phyloP scores from a whole-genome alignment of 2,113 vertebrate genomes.

The Girardinichthys multiradiatus region DNA sequence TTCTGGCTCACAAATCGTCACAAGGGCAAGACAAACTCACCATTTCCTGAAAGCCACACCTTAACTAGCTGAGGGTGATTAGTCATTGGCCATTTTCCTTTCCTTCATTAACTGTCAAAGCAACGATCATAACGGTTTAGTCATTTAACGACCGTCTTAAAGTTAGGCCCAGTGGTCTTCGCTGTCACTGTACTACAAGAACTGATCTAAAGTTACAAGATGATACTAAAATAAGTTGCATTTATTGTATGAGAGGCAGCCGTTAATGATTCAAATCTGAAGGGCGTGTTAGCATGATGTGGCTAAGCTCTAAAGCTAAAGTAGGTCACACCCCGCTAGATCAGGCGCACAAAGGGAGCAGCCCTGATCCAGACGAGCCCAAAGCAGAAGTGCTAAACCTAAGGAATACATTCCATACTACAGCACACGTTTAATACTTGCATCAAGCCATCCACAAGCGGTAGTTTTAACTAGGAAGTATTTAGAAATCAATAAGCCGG shows the following conservation, averaged over 20 bases:
- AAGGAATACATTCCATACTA: neutral
- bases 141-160: neutral
- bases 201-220: no score
- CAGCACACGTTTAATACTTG: neutral
- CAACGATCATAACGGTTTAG: neutral
- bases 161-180: neutral
- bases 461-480: neutral
- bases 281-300: slow-evolving; percentile 56
- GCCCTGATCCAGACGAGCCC: slow-evolving; percentile 43
- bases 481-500: slow-evolving; percentile 39
- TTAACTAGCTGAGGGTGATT: slow-evolving; percentile 34
- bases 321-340: slow-evolving; percentile 85
- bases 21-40: slow-evolving; percentile 23
- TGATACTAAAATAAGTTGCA: neutral
- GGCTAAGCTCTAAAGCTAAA: slow-evolving; percentile 76
- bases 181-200: neutral
- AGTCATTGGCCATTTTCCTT: neutral
- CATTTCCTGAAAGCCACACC: slow-evolving; percentile 74
- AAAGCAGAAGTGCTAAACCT: slow-evolving; percentile 3
- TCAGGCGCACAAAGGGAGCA: slow-evolving; percentile 72
- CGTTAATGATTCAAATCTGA: slow-evolving; percentile 14
- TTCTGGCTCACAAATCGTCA: slow-evolving; percentile 23
- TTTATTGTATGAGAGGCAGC: neutral
- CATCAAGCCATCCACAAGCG: neutral
- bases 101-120: neutral